These are phyloP conservation scores for Rosalia funebris DNA, from an alignment of 2,888 invertebrate genomes.

Conservation along the genomic window DNA sequence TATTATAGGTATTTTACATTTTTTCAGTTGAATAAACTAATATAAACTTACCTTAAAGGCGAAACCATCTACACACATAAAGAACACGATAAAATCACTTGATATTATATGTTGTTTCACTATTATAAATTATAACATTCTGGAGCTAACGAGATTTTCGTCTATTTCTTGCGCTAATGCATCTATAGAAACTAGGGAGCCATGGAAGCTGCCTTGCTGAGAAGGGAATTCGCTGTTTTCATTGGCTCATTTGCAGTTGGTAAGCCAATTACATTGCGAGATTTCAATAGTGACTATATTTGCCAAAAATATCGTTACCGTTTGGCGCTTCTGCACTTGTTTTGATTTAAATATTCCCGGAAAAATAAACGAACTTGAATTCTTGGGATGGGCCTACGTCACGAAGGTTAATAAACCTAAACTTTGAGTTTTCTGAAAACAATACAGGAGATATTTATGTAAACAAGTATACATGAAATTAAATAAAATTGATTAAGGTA, in stretches of 20 bases:
- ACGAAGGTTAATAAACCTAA: too few species aligned
- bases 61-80: neutral
- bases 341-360: constrained; percentile 7
- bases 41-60: neutral
- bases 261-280: neutral
- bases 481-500: too few species aligned
- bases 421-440: too few species aligned
- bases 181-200: neutral
- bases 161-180: neutral
- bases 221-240: neutral
- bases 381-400: constrained; percentile 1
- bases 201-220: neutral
- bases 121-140: neutral
- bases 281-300: neutral
- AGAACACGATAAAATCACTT: neutral
- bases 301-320: constrained; percentile 8
- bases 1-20: too few species aligned
- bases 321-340: neutral
- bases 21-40: neutral
- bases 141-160: neutral
- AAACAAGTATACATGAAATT: too few species aligned
- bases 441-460: too few species aligned
- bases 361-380: constrained; percentile 4
- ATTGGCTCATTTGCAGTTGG: constrained; percentile 3
- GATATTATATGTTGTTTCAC: neutral